Conservation (phyloP, 2,888 invertebrate species). For the Melangyna quadrimaculata region DNA sequence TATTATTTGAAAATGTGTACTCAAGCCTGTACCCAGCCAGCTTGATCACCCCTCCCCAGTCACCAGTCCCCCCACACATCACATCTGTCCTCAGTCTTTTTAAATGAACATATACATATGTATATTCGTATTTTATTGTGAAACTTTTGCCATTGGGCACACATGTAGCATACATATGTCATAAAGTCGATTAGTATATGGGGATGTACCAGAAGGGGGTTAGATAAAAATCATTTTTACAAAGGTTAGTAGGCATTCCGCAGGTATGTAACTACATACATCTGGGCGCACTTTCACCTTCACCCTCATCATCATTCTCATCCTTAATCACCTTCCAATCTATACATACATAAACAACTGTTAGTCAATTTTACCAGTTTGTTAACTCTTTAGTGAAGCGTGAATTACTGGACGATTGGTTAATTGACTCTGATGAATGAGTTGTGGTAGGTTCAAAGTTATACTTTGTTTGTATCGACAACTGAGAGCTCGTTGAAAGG, state of each 20-base stretch:
- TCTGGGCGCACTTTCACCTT: neutral
- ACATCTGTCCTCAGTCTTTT: neutral
- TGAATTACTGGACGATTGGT: slow-evolving; percentile 69
- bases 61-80: neutral
- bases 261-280: neutral
- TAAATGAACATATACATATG: slow-evolving; percentile 29
- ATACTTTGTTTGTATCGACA: neutral
- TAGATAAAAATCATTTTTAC: slow-evolving; percentile 36
- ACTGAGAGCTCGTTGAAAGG: slow-evolving; percentile 14
- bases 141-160: slow-evolving; percentile 11
- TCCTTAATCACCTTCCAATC: neutral
- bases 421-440: slow-evolving; percentile 70
- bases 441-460: slow-evolving; percentile 65
- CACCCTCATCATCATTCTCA: neutral
- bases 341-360: too few relatives aligned
- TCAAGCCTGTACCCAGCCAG: neutral
- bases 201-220: neutral
- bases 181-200: slow-evolving; percentile 15
- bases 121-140: slow-evolving; percentile 53
- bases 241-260: slow-evolving; percentile 27
- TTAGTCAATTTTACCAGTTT: slow-evolving; percentile 68
- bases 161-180: slow-evolving; percentile 19
- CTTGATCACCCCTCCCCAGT: neutral
- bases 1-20: neutral
- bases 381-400: slow-evolving; percentile 69